Evolutionary conservation across 2,888 invertebrate genomes (phyloP), one percentile per base, ranked within the genome.

Genomic region (Caenorhabditis japonica): DNA sequence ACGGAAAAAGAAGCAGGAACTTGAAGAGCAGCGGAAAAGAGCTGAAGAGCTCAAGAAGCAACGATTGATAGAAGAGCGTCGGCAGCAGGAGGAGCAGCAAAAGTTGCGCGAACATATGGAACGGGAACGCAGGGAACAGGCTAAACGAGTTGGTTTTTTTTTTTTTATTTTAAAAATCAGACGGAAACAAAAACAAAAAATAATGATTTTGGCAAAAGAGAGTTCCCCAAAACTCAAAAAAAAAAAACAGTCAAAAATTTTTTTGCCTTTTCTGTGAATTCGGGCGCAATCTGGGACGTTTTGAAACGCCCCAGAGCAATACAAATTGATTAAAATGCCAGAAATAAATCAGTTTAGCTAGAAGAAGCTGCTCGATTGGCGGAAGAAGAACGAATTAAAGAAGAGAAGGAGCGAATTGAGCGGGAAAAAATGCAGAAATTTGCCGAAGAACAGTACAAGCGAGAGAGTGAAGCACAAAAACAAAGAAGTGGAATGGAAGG

Each of bases 401-500:
- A 74, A 30, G 74, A 75, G 23, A 61, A 43, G 10, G 58, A 69
- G 21, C n/a, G 62, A 23, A 53, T 71, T 12, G 72, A 72, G 43
- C 23, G 33, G 41, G 75, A 62, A 12, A 30, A 70, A 15, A 38
- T 79, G n/a, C 51, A 58, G 23, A 56, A 52, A 30, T 68, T 75
- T 12, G 49, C 70, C n/a, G 70, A 68, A 12, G 76, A 79, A 23
- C 73, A 70, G 19, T 21, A 44, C 33, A 55, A 59, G 21, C 61
- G 39, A 34, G 61, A 69, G n/a, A 30, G 10, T 8, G 75, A 76
- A 17, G 43, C 25, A 8, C 44, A 53, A 30, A 49, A 58, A 33
- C 55, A 52, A 21, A 43, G 73, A 70, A 51, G 43, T 27, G 77
- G 59, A 21, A 73, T 77, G 74, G 72, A 64, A n/a, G 47, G 23